Percentiles rank a stretch among this genome's conserved stretches.
These are phyloP conservation scores for Noctilio leporinus DNA, from an alignment of 2,113 vertebrate genomes.

Conservation along the genomic window DNA sequence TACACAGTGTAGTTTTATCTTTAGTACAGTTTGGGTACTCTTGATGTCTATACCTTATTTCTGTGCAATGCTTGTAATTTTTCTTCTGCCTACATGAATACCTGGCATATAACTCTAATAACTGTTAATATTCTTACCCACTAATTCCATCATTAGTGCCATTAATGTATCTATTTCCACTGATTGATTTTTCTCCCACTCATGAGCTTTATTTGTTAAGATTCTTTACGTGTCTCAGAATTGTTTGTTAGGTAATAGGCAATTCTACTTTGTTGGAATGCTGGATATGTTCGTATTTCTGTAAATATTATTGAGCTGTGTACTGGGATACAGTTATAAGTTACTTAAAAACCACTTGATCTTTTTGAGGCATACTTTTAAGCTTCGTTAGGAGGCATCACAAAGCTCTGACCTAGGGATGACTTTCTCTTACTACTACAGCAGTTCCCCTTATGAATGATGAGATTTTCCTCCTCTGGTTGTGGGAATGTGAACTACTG, in stretches of 20 bases:
- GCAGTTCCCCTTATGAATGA: neutral
- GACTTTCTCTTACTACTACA: neutral
- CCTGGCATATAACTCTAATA: neutral
- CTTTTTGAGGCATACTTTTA: neutral
- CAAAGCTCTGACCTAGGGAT: neutral
- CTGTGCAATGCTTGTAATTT: neutral
- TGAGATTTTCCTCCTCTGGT: neutral
- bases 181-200: neutral
- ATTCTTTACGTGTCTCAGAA: neutral
- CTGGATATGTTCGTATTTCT: neutral
- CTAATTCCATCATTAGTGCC: neutral
- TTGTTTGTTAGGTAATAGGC: neutral
- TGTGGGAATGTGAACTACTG: neutral
- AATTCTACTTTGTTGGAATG: neutral
- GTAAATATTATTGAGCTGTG: neutral
- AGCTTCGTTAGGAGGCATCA: neutral
- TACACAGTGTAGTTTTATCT: conserved; percentile 6
- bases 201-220: neutral
- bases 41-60: neutral
- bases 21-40: neutral
- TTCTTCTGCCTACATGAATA: neutral
- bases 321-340: neutral
- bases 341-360: neutral
- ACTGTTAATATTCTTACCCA: neutral
- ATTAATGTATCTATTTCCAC: neutral